Base-by-base conservation (phyloP, 2,888 invertebrate genomes). In the Deilephila elpenor region DNA sequence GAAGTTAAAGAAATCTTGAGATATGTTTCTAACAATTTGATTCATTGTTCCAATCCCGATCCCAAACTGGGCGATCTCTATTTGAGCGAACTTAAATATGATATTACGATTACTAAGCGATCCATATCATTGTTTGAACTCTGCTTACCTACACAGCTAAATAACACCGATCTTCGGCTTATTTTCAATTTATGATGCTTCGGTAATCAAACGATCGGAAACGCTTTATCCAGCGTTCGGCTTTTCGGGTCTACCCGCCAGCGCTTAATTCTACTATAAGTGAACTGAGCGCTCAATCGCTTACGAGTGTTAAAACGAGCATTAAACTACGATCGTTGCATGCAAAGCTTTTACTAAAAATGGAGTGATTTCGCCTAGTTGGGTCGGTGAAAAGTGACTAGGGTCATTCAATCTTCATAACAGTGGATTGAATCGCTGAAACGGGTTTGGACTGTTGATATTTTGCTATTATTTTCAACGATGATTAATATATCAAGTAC, bases 341-440 rank as follows among this genome's bases (percentile, higher is more conserved):
- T 56, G 56, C 53, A 32, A 72, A 72, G 61, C 25, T 62, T 62
- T 51, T 20, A 56, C 20, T 6, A 53, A 51, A 71, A 62, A 56
- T 72, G 32, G 64, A 53, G 51, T 64, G 72, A 37, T 29, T 29
- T 20, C 20, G 25, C 67, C 25, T 64, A 64, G 61, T 72, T 34
- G 34, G 20, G 34, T 53, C 34, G 34, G 53, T 73, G 61, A 71
- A 73, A 60, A 70, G 70, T 70, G 61, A 73, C 60, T 70, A 61
- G 51, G 32, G 37, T 59, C 25, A 17, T 70, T 70, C 70, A 73
- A 70, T 70, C 70, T 70, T 61, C 73, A 73, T 73, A 70, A 73
- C 32, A 61, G n/a, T 37, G 11, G 44, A 44, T 44, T 44, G 44
- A 2, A 44, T 44, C 11, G 44, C 44, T 44, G 44, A 44, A 44